Conservation (phyloP, 2,797 vertebrate species). For the Argentina silus region DNA sequence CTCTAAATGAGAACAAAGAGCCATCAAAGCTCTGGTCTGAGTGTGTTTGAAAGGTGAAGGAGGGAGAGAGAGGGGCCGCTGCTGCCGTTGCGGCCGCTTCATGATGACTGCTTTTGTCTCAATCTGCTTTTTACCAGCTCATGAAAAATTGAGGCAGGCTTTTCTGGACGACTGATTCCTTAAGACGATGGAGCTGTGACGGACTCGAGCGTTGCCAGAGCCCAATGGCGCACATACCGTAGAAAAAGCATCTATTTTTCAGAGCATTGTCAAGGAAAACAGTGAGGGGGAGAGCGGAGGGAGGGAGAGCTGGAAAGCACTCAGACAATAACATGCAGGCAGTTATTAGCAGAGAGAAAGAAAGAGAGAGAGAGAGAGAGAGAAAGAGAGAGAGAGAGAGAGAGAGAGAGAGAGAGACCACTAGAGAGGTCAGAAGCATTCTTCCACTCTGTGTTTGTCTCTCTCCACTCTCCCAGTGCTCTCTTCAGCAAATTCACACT, state of each 20-base stretch:
- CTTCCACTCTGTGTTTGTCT: conserved; percentile 14
- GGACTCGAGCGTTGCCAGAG: conserved; percentile 51
- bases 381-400: conserved; percentile 25
- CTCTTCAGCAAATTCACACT: conserved; percentile 7
- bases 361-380: not conserved
- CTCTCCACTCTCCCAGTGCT: conserved; percentile 4
- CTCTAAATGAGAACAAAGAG: conserved; percentile 34
- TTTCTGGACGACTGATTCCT: conserved; percentile 69
- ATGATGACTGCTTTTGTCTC: conserved; percentile 61
- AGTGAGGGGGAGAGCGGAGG: conserved; percentile 11
- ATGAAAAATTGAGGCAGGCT: conserved; percentile 64
- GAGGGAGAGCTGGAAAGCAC: conserved; percentile 56
- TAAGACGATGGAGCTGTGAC: conserved; percentile 58
- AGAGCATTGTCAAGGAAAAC: conserved; percentile 50
- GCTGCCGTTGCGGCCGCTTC: no score
- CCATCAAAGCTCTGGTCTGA: conserved; percentile 41
- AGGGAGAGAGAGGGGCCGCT: not conserved
- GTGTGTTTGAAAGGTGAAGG: conserved; percentile 51
- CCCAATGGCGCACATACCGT: conserved; percentile 48
- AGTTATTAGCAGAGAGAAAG: conserved; percentile 42
- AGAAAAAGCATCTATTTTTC: conserved; percentile 66
- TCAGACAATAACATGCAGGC: conserved; percentile 47
- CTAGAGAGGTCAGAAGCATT: conserved; percentile 45
- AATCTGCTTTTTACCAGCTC: conserved; percentile 51
- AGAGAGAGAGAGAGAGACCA: conserved; percentile 1